Evolutionary conservation across 2,797 vertebrate genomes (phyloP).

Genomic region (Triplophysa bombifrons): DNA sequence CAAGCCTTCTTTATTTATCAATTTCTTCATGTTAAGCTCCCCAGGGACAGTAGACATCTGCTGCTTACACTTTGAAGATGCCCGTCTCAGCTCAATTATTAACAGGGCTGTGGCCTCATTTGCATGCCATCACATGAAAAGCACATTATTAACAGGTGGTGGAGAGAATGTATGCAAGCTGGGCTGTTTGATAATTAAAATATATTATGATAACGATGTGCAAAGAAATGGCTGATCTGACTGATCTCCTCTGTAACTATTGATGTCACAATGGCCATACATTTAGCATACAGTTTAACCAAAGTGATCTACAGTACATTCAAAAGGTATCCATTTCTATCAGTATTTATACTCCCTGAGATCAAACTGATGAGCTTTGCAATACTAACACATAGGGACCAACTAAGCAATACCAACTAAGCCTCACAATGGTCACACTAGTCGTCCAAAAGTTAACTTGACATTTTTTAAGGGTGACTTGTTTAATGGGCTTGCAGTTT

Average conservation of each 20-base stretch:
- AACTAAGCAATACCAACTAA: too few relatives aligned
- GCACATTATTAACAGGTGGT: constrained; percentile 76
- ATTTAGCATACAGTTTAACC: not conserved
- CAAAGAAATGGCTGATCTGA: constrained; percentile 62
- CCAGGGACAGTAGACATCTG: constrained; percentile 79
- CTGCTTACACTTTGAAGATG: constrained; percentile 78
- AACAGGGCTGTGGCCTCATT: constrained; percentile 70
- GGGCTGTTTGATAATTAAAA: constrained; percentile 78
- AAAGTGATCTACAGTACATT: too few relatives aligned
- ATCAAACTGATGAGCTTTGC: too few relatives aligned
- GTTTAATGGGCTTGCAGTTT: not conserved
- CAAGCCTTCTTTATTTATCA: constrained; percentile 77
- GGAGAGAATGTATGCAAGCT: constrained; percentile 63
- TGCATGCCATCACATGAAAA: constrained; percentile 72
- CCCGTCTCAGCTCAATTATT: constrained; percentile 72
- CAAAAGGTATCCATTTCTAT: too few relatives aligned
- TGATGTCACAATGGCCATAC: not conserved
- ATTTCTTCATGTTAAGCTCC: constrained; percentile 76
- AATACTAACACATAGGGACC: too few relatives aligned
- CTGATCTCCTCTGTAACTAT: constrained; percentile 54
- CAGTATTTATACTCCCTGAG: too few relatives aligned
- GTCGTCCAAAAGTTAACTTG: too few relatives aligned
- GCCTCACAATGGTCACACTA: too few relatives aligned
- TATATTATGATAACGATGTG: constrained; percentile 75
- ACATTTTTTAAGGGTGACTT: too few relatives aligned